phyloP scores from a whole-genome alignment of 2,888 invertebrate genomes.

The Heliconius cydno region DNA sequence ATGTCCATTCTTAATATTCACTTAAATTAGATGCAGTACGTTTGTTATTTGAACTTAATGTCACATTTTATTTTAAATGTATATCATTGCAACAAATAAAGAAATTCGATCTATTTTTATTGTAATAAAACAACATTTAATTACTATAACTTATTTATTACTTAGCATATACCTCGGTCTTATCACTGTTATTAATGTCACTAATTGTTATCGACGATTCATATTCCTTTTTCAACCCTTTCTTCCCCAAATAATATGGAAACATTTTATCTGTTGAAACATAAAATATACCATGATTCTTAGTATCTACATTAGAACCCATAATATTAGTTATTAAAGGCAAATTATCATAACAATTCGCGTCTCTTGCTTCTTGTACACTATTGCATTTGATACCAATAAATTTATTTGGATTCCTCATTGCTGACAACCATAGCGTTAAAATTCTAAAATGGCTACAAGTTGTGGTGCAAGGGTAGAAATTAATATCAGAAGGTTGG shows the following conservation, averaged over 20 bases:
- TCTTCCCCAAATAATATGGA: slow-evolving; percentile 69
- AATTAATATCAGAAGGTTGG: slow-evolving; percentile 69
- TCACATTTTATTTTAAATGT: too few species aligned
- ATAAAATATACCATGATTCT: slow-evolving; percentile 68
- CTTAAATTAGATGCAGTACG: too few species aligned
- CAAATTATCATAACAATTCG: slow-evolving; percentile 60
- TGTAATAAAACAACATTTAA: slow-evolving; percentile 8
- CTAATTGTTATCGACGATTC: slow-evolving; percentile 67
- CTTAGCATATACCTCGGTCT: slow-evolving; percentile 60
- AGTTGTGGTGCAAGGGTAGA: slow-evolving; percentile 68
- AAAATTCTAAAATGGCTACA: slow-evolving; percentile 76
- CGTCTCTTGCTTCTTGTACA: slow-evolving; percentile 72
- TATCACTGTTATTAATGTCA: slow-evolving; percentile 66
- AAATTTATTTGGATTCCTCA: slow-evolving; percentile 68
- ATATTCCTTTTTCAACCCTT: slow-evolving; percentile 66
- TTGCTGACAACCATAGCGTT: slow-evolving; percentile 64
- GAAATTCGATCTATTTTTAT: neutral
- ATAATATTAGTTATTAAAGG: slow-evolving; percentile 64
- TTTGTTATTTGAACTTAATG: too few species aligned
- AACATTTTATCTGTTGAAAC: slow-evolving; percentile 66
- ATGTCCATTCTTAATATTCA: too few species aligned
- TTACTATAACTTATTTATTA: neutral
- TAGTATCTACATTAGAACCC: slow-evolving; percentile 62
- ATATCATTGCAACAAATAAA: too few species aligned
- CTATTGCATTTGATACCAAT: slow-evolving; percentile 66